Evolutionary conservation across 1,140 invertebrate genomes (phyloP), one percentile per base, ranked within the genome.

Genomic region (Stratiolaelaps scimitus): DNA sequence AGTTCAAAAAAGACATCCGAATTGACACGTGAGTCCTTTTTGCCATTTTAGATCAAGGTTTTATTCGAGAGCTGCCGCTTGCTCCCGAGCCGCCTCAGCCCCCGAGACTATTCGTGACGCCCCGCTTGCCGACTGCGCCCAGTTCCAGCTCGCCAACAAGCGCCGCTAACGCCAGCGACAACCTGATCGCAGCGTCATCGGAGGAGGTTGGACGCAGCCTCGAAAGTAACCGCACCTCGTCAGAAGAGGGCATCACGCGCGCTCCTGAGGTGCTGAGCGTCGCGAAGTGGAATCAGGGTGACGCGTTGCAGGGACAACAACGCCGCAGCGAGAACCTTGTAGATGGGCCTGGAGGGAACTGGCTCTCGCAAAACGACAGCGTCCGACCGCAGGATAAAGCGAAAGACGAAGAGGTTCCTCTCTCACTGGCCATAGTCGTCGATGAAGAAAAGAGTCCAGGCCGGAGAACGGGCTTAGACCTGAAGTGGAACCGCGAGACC

Each of bases 371-470:
- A 15, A 46, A 53, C 15, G 19, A 43, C 4, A 66, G 29, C 65
- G 19, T 48, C 43, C 2, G 65, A 64, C 26, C 65, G 67, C 2
- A 70, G 66, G 1, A 67, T 53, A 47, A 47, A 60, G 5, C 65
- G 65, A 15, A 56, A 68, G n/a, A 64, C 17, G 45, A 68, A 40
- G 72, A 72, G 47, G 60, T 72, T 10, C 72, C 72, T 15, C 64
- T 72, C 7, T 72, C 71, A 2, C 65, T 72, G n/a, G 71, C 72
- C 17, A 71, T 72, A n/a, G 69, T 72, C 67, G 72, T 72, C 1
- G 70, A 71, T 45, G 70, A 70, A n/a, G n/a, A 64, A 60, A 67
- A 47, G 15, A n/a, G n/a, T n/a, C n/a, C n/a, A n/a, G n/a, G n/a
- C n/a, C n/a, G n/a, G n/a, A n/a, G n/a, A n/a, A 53, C 60, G 1